Percentiles rank a stretch among this genome's conserved stretches.
These are phyloP conservation scores for Platysternon megacephalum DNA, from an alignment of 2,113 vertebrate species.

Conservation along the genomic window DNA sequence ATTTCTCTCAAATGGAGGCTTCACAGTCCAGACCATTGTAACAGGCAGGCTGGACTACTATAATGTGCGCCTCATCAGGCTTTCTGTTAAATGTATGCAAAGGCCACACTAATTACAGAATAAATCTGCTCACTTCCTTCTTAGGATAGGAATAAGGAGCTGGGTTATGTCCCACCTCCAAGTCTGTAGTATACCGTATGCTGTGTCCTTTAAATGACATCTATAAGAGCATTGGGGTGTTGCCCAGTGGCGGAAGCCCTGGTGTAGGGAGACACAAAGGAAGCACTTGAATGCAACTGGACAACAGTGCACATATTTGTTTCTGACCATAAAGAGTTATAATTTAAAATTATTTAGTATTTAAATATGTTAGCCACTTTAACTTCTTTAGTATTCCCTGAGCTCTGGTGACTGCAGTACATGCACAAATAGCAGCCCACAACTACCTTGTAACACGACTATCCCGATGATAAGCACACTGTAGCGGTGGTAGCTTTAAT, in stretches of 20 bases:
- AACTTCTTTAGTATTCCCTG: conserved; percentile 13
- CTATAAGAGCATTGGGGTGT: neutral
- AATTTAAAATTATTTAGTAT: neutral
- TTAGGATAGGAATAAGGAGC: neutral
- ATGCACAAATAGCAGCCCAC: neutral
- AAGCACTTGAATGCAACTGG: neutral
- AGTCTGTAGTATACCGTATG: neutral
- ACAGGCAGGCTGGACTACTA: neutral
- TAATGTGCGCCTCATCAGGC: neutral
- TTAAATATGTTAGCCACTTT: neutral
- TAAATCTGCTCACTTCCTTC: accelerated
- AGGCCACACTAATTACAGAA: neutral
- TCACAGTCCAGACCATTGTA: neutral
- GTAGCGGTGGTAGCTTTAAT: neutral
- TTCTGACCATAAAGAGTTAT: neutral
- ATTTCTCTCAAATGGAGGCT: accelerated
- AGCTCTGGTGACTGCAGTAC: neutral
- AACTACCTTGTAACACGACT: neutral
- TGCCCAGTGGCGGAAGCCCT: neutral
- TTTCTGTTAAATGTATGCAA: neutral
- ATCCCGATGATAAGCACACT: neutral
- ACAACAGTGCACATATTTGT: neutral
- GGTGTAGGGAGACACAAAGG: neutral
- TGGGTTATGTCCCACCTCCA: neutral
- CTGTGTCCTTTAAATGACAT: neutral